Percentiles rank a stretch among this genome's conserved stretches.
These are phyloP conservation scores for Chirona hameri DNA, from an alignment of 2,888 invertebrate species.

Conservation along the genomic window DNA sequence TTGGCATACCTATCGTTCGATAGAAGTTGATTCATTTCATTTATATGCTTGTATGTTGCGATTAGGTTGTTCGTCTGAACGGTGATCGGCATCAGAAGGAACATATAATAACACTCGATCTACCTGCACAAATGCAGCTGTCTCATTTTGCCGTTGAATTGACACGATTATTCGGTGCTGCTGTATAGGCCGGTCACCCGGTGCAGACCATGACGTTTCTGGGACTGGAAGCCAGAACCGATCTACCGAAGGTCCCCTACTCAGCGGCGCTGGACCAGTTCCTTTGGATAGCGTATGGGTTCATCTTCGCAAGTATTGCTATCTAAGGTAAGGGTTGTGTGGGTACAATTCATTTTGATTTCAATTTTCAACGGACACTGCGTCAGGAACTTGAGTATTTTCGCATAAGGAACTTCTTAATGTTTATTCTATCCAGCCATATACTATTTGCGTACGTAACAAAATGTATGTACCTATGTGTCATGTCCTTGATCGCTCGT, in stretches of 20 bases:
- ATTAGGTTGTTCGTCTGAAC: too few relatives aligned
- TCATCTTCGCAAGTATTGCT: conserved; percentile 75
- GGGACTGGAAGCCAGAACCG: conserved; percentile 72
- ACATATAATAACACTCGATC: too few relatives aligned
- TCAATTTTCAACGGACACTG: too few relatives aligned
- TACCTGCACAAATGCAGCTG: too few relatives aligned
- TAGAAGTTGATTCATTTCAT: too few relatives aligned
- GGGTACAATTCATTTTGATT: too few relatives aligned
- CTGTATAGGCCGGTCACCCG: conserved; percentile 68
- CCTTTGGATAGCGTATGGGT: conserved; percentile 73
- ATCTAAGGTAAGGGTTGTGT: conserved; percentile 54
- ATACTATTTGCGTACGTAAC: neutral
- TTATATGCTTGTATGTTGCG: too few relatives aligned
- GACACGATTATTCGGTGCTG: neutral
- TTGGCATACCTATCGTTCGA: too few relatives aligned
- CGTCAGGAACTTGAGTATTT: neutral
- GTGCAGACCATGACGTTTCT: conserved; percentile 81
- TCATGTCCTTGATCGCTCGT: neutral
- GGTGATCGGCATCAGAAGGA: too few relatives aligned
- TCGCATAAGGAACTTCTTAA: neutral
- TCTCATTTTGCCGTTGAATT: too few relatives aligned
- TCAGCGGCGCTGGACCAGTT: conserved; percentile 82
- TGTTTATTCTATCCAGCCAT: neutral
- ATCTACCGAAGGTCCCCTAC: conserved; percentile 78
- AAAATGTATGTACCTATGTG: neutral